Evolutionary conservation across 1,140 invertebrate genomes (phyloP), one percentile per base, ranked within the genome.

Genomic region (Eupristina koningsbergeri): DNA sequence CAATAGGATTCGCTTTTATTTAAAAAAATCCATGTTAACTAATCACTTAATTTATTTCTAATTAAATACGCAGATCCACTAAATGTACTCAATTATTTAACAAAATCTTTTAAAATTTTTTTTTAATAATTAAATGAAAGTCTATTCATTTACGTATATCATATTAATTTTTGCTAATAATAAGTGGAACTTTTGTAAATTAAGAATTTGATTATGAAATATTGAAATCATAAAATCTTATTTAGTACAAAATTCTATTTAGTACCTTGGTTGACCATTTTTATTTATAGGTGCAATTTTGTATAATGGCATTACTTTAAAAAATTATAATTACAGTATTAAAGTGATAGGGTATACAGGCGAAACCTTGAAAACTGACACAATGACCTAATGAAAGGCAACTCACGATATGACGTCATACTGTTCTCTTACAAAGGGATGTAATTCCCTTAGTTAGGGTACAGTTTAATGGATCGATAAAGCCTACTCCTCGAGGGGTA

Each of bases 351-450:
- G 17, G 13, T 13, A n/a, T 50, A 0, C 19, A 50, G 50, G 3
- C 9, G 45, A n/a, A 63, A 45, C 67, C 69, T 84, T 84, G 85
- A 86, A 87, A 86, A 87, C 41, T 84, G 90, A 84, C 90, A 90
- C 86, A 91, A 87, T 92, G 90, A 92, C 91, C 91, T 86, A 92
- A 86, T 89, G 80, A 91, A 89, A 89, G 88, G 88, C 85, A 86
- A 81, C 81, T 83, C 87, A 85, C 76, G 71, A 86, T 86, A 87
- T 91, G 90, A 90, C 90, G 91, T 90, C 88, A 91, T 83, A 17
- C 80, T 76, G 83, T 86, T 87, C 87, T 86, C 88, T 85, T 88
- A 87, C 88, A 81, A 86, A 89, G 89, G 89, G 89, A 87, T 88
- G 80, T 73, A 77, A 82, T 79, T 82, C 75, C 64, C 79, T 85